phyloP scores from a whole-genome alignment of 2,113 vertebrate genomes.

The Phyllostomus discolor region DNA sequence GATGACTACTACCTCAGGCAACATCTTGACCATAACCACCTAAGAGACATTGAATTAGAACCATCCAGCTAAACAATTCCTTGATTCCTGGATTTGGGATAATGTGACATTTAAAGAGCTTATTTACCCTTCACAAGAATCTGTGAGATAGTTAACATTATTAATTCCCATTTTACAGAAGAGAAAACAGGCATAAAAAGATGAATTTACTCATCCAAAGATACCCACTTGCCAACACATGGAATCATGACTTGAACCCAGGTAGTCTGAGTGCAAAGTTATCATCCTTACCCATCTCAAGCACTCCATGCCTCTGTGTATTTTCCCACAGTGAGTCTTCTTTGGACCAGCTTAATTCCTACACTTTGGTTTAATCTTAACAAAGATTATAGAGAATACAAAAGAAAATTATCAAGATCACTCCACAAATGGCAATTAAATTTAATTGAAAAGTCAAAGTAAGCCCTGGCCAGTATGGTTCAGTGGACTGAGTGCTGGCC shows the following conservation, averaged over 20 bases:
- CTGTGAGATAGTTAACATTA: neutral
- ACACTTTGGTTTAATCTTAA: neutral
- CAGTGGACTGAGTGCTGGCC: too few species aligned
- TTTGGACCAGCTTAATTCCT: neutral
- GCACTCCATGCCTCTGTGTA: neutral
- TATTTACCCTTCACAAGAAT: neutral
- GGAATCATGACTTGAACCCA: neutral
- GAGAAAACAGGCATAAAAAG: neutral
- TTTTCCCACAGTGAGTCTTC: neutral
- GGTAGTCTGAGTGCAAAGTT: neutral
- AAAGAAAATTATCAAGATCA: neutral
- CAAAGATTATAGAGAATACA: neutral
- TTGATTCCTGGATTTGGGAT: neutral
- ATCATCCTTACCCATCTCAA: neutral
- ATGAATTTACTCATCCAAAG: neutral
- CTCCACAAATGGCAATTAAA: neutral
- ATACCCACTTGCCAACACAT: neutral
- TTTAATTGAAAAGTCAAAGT: neutral
- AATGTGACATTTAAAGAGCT: neutral
- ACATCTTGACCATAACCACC: neutral
- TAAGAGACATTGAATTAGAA: neutral
- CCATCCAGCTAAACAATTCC: neutral
- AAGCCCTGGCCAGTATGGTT: too few species aligned
- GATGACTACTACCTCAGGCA: neutral
- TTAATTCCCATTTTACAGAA: neutral